These are phyloP conservation scores for Sylvietta virens DNA, from an alignment of 2,113 vertebrate genomes.

Conservation along the genomic window DNA sequence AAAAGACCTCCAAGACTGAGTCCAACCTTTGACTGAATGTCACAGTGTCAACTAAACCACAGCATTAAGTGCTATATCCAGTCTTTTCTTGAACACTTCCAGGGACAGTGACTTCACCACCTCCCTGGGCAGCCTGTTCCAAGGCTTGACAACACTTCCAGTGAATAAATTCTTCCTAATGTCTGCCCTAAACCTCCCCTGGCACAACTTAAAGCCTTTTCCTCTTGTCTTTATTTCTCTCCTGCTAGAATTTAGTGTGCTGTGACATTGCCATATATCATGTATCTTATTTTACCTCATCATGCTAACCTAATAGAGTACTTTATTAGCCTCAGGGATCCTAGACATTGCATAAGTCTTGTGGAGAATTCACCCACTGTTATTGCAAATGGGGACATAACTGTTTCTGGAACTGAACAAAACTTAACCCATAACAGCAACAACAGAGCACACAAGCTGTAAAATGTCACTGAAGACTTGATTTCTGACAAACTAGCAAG, in stretches of 20 bases:
- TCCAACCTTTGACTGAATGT: background rate
- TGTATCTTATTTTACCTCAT: background rate
- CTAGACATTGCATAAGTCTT: background rate
- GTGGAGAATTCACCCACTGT: background rate
- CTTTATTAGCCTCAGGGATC: background rate
- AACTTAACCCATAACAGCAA: background rate
- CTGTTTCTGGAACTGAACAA: background rate
- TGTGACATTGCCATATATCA: background rate
- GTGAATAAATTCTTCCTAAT: background rate
- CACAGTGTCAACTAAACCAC: background rate
- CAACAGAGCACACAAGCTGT: background rate
- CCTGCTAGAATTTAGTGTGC: background rate
- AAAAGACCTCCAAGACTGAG: accelerated
- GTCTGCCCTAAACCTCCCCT: background rate
- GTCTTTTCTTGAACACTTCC: background rate
- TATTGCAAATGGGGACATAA: background rate
- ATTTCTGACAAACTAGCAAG: background rate
- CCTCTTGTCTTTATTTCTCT: background rate
- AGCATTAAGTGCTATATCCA: background rate
- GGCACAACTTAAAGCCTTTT: background rate
- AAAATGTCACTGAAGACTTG: background rate
- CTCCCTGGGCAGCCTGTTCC: background rate
- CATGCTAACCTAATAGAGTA: background rate
- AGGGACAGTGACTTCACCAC: background rate
- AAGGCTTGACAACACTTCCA: background rate